Base-by-base conservation (phyloP, 2,113 vertebrate genomes). In the Psammodynastes pulverulentus region DNA sequence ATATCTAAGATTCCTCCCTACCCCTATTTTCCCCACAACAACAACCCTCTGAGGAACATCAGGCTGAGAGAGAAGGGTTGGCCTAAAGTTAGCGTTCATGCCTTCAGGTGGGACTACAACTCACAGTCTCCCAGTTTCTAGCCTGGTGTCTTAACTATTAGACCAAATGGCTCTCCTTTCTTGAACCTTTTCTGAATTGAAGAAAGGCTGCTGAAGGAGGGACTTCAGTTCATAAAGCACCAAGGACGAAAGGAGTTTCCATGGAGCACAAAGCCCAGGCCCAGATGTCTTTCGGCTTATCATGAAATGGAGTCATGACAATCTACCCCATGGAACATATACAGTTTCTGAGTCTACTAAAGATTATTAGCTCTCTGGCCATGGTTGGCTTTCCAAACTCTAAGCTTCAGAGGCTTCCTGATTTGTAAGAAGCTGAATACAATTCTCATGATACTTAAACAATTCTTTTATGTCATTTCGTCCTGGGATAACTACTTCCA, bases 391-490 rank as follows among this genome's bases (percentile, higher is more conserved):
- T 89, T 89, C 88, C 88, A 88, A 56, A 56, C 29, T 23, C 34
- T 39, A 87, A 87, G n/a, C 51, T 1, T 29, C n/a, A 23, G 21
- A 39, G 13, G 48, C 52, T 87, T 87, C 13, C 48, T 87, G 45
- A 49, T 26, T 86, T 49, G 24, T 86, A 29, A 52, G 51, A 15
- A 53, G 15, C 7, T 95, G 93, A 94, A 93, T 89, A 90, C 91
- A 95, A 95, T 89, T 46, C 46, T 95, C 67, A 19, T 89, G 67
- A 91, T 93, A 94, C 94, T 90, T 90, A 90, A 95, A 93, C 51
- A 86, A 5, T 1, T 95, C 9, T 29, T 62, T 62, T 62, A 13
- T 1, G 0, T n/a, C 3, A 62, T n/a, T 62, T 62, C n/a, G 58
- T 21, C 21, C 86, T 53, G 86, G 84, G 26, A 52, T 52, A 52